Conservation (phyloP, 2,113 vertebrate genomes). For the Gasterosteus aculeatus region DNA sequence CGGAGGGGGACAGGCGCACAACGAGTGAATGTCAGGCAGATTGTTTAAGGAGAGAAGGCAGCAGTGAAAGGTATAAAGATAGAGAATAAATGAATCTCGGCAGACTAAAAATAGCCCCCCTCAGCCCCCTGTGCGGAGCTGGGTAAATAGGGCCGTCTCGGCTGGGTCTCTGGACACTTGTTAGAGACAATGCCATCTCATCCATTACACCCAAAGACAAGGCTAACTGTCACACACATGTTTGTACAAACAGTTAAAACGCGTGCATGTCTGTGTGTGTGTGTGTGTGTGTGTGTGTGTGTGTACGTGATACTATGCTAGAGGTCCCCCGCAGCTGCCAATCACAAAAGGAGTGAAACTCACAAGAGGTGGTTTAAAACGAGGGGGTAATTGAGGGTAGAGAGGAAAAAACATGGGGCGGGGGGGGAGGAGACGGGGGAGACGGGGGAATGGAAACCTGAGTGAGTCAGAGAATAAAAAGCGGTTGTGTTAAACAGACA, state of each 20-base stretch:
- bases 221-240: conserved; percentile 27
- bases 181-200: conserved; percentile 63
- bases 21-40: conserved; percentile 54
- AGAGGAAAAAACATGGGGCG: conserved; percentile 14
- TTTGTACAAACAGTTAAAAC: conserved; percentile 22
- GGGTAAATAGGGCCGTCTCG: conserved; percentile 71
- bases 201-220: conserved; percentile 58
- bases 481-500: conserved; percentile 14
- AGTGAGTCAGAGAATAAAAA: conserved; percentile 62
- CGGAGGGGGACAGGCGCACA: conserved; percentile 5
- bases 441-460: conserved; percentile 37
- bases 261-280: conserved; percentile 4
- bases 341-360: conserved; percentile 23
- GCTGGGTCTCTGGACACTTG: conserved; percentile 71
- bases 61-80: conserved; percentile 32
- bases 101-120: conserved; percentile 69
- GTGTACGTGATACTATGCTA: background rate
- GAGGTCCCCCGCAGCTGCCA: background rate
- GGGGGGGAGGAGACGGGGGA: background rate
- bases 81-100: conserved; percentile 69
- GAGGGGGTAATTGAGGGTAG: conserved; percentile 10
- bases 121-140: conserved; percentile 50
- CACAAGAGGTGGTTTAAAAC: conserved; percentile 11
- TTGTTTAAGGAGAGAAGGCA: conserved; percentile 46
- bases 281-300: background rate